phyloP scores from a whole-genome alignment of 2,113 vertebrate species.

The Dendrocopos noguchii region DNA sequence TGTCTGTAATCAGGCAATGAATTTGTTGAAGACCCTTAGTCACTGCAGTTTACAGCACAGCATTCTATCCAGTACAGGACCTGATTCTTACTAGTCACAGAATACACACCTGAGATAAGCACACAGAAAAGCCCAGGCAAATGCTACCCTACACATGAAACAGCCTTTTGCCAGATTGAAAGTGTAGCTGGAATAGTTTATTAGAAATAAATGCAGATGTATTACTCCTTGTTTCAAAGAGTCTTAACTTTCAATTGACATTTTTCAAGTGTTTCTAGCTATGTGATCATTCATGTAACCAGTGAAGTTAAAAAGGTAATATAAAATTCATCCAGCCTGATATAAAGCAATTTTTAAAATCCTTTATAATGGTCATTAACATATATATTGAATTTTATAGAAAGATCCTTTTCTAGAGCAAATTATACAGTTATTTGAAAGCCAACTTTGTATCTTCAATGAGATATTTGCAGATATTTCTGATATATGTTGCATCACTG shows the following conservation, averaged over 20 bases:
- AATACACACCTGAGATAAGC: neutral
- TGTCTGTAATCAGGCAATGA: neutral
- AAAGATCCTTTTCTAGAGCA: neutral
- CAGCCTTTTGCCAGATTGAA: neutral
- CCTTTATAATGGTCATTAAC: neutral
- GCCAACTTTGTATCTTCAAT: neutral
- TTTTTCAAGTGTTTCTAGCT: neutral
- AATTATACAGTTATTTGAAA: neutral
- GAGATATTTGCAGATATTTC: neutral
- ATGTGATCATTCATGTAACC: neutral
- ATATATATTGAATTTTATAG: neutral
- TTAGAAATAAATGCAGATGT: neutral
- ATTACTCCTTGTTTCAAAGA: neutral
- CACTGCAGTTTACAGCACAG: neutral
- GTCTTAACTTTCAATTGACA: neutral
- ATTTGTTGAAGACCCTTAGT: neutral
- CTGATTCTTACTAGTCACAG: neutral
- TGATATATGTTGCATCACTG: neutral
- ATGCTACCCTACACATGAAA: neutral
- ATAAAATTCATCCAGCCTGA: neutral
- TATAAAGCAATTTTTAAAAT: neutral
- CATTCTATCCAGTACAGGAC: neutral
- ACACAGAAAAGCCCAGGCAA: neutral
- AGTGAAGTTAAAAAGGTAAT: neutral
- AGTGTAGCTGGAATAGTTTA: neutral